A percentile compares a stretch with the other conserved stretches of the same genome.
These are phyloP conservation scores for Psittacula derbiana DNA, from an alignment of 2,797 vertebrate genomes.

Conservation along the genomic window DNA sequence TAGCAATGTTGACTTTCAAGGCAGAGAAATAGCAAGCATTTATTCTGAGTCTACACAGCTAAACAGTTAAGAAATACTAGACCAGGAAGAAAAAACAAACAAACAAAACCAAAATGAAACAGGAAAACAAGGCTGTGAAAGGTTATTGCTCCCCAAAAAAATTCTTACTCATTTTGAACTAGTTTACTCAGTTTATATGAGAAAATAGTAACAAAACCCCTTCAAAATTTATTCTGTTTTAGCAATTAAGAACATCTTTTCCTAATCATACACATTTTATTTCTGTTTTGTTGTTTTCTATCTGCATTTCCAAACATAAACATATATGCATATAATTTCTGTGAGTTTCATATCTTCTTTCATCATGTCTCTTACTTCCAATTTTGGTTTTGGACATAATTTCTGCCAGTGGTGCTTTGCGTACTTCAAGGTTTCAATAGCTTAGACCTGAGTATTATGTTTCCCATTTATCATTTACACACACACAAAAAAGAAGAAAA, in stretches of 20 bases:
- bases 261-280: neutral
- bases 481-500: neutral
- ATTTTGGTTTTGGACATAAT: neutral
- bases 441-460: neutral
- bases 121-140: neutral
- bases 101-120: accelerated
- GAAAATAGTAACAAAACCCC: neutral
- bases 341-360: neutral
- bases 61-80: neutral
- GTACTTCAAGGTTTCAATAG: neutral
- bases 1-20: neutral
- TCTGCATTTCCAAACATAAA: neutral
- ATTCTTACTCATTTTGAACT: neutral
- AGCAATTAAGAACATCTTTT: neutral
- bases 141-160: neutral
- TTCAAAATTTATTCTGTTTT: neutral
- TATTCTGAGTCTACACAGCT: neutral
- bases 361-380: neutral
- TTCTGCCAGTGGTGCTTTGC: neutral
- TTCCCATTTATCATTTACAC: neutral
- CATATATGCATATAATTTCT: neutral
- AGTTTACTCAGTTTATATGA: neutral
- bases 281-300: neutral
- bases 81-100: neutral
- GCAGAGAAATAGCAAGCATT: neutral